Evolutionary conservation across 2,113 vertebrate genomes (phyloP).

Genomic region (Bufo gargarizans): DNA sequence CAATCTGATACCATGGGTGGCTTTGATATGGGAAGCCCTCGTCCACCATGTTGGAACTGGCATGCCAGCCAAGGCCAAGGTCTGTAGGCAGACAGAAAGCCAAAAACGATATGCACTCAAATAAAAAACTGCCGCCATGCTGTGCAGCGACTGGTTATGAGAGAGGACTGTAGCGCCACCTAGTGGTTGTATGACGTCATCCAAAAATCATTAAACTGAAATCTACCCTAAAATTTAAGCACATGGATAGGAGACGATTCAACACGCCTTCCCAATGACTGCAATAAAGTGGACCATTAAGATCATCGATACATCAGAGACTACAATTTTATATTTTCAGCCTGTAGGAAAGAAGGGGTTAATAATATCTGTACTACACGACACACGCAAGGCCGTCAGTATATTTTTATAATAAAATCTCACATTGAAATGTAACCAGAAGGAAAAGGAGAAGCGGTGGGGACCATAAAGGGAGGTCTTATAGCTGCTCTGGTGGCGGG

Average conservation of each 20-base stretch:
- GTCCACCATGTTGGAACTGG: neutral
- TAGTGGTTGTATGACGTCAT: neutral
- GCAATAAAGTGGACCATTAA: neutral
- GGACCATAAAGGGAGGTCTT: neutral
- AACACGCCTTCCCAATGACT: neutral
- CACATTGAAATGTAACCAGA: neutral
- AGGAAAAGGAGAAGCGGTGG: neutral
- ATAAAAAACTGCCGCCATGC: neutral
- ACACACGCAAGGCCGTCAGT: neutral
- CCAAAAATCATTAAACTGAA: neutral
- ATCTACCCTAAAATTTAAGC: neutral
- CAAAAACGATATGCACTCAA: neutral
- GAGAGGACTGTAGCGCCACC: neutral
- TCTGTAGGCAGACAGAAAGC: neutral
- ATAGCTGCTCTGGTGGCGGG: no score
- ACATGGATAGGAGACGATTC: neutral
- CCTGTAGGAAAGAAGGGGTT: neutral
- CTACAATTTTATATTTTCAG: slow-evolving; percentile 6
- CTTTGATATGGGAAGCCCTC: neutral
- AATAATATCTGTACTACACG: neutral
- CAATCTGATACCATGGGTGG: neutral
- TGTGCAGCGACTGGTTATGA: neutral
- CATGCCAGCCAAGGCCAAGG: neutral
- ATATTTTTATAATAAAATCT: slow-evolving; percentile 16
- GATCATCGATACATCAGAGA: neutral